These are phyloP conservation scores for Albula glossodonta DNA, from an alignment of 2,113 vertebrate species.

Conservation along the genomic window DNA sequence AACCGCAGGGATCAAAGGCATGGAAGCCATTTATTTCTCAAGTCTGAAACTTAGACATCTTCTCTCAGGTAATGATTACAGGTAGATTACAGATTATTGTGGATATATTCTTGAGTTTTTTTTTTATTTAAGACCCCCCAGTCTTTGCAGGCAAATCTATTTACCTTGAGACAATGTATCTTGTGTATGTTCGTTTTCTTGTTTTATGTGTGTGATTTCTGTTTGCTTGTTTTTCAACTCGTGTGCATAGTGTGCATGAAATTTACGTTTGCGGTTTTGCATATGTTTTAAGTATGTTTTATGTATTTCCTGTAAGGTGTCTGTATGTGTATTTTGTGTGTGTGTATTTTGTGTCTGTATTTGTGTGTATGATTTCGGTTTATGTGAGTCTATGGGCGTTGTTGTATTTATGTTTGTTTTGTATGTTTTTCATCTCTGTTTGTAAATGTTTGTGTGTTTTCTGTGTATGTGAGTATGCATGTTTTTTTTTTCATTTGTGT, in stretches of 20 bases:
- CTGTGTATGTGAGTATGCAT: background rate
- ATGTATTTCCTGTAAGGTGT: background rate
- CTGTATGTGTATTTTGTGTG: constrained; percentile 6
- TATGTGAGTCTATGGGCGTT: background rate
- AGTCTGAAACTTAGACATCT: constrained; percentile 38
- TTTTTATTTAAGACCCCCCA: constrained; percentile 20
- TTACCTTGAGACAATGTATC: background rate
- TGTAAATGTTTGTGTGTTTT: background rate
- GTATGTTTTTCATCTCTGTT: background rate
- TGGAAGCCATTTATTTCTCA: constrained; percentile 34
- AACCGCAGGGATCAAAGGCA: constrained; percentile 43
- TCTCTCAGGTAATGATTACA: constrained; percentile 51
- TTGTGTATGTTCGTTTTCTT: no score
- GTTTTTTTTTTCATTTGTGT: background rate
- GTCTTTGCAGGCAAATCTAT: constrained; percentile 1
- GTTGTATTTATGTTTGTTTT: background rate
- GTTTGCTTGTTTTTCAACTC: background rate
- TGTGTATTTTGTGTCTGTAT: background rate
- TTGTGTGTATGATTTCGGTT: constrained; percentile 1
- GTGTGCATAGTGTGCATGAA: no score
- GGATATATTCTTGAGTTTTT: constrained; percentile 25
- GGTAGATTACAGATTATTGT: constrained; percentile 4
- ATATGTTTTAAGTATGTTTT: no score
- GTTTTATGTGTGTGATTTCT: no score
- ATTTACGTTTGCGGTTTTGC: no score